These are phyloP conservation scores for Anthoscopus minutus DNA, from an alignment of 2,113 vertebrate species.

Conservation along the genomic window DNA sequence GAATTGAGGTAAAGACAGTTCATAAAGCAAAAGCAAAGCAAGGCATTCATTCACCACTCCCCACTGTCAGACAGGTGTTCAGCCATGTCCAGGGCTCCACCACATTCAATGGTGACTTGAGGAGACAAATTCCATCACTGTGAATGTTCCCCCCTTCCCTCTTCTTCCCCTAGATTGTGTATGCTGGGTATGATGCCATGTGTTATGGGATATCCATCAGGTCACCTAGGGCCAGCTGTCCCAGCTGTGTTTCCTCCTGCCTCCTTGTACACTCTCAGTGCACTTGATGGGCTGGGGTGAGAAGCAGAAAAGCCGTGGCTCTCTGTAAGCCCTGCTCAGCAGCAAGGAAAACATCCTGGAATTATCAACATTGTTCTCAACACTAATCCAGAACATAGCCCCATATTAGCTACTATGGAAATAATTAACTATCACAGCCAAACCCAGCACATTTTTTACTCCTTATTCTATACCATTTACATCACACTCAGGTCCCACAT, in stretches of 20 bases:
- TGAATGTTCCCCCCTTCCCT: no score
- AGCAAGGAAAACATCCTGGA: background rate
- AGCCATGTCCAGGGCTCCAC: background rate
- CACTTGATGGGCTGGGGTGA: background rate
- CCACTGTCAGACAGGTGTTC: background rate
- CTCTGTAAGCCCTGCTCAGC: background rate
- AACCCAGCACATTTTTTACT: background rate
- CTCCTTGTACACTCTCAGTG: background rate
- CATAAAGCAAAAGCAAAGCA: background rate
- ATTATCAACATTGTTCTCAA: background rate
- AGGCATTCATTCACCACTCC: background rate
- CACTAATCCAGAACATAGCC: background rate
- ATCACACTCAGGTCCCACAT: background rate
- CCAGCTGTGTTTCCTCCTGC: background rate
- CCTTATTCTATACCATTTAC: background rate
- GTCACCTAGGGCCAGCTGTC: background rate
- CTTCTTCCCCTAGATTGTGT: background rate
- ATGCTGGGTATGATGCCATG: background rate
- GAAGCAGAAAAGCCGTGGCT: background rate
- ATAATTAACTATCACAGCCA: background rate
- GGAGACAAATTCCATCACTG: background rate
- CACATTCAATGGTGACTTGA: rapidly evolving
- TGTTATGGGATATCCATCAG: background rate
- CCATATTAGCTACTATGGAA: background rate
- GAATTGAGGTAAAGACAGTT: background rate